These are phyloP conservation scores for Diarsia dahlii DNA, from an alignment of 2,888 invertebrate genomes.

Conservation along the genomic window DNA sequence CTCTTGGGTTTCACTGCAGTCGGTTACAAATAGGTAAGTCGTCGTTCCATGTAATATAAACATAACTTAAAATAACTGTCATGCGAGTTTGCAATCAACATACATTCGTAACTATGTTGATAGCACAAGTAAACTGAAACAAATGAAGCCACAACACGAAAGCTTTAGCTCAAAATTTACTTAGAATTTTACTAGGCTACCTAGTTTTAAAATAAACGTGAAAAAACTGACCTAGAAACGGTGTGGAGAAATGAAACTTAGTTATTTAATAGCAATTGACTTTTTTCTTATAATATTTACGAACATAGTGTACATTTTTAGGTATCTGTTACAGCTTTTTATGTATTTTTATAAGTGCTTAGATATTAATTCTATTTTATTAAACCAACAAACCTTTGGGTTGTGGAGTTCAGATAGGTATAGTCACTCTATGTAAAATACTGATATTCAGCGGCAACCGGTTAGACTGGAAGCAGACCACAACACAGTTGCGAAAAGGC, in stretches of 20 bases:
- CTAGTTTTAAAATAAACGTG: conserved; percentile 26
- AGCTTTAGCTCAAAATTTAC: conserved; percentile 22
- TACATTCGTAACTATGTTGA: conserved; percentile 34
- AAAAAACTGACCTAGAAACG: conserved; percentile 10
- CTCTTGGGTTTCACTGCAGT: too few relatives aligned
- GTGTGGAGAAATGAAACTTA: not conserved
- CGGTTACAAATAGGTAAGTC: too few relatives aligned
- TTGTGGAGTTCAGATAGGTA: too few relatives aligned
- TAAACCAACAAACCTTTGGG: too few relatives aligned
- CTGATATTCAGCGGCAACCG: too few relatives aligned
- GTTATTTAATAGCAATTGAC: conserved; percentile 4
- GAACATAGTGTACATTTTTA: not conserved
- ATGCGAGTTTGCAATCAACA: conserved; percentile 57
- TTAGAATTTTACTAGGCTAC: conserved; percentile 25
- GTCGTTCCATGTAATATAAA: not conserved
- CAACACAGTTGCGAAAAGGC: too few relatives aligned
- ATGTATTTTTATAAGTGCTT: not conserved
- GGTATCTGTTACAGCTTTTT: not conserved
- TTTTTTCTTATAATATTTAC: not conserved
- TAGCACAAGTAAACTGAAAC: conserved; percentile 35
- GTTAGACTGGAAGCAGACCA: not conserved
- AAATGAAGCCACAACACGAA: conserved; percentile 55
- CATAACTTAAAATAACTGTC: conserved; percentile 35
- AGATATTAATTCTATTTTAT: not conserved
- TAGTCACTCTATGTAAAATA: too few relatives aligned